Evolutionary conservation across 2,113 vertebrate genomes (phyloP), one percentile per base, ranked within the genome.

Genomic region (Eupsittula cactorum): DNA sequence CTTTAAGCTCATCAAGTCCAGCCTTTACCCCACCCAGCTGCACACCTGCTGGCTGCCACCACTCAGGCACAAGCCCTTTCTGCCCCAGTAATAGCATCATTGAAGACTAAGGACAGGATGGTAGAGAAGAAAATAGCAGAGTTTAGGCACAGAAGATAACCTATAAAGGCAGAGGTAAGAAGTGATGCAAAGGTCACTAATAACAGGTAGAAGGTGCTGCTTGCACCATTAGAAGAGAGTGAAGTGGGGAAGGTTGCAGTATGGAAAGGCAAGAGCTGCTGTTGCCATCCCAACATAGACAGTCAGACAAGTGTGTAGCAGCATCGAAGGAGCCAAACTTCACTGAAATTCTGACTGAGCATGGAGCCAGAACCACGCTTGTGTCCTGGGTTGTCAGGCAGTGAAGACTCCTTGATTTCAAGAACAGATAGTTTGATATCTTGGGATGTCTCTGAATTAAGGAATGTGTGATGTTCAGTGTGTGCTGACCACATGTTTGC

Each of bases 311-410:
- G 17, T 7, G 6, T 35, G 31, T 83, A 88, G n/a, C 31, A 83
- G 11, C 24, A n/a, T 4, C 2, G 0, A 53, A 71, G n/a, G 25
- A 68, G 29, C 2, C 74, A 84, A 63, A 78, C 0, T 3, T 10
- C 16, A 64, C 35, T 47, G 24, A 70, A 83, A 73, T 78, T 77
- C 67, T 81, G 14, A 68, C 16, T 35, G 35, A 71, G 25, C 23
- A 11, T 2, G 4, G 14, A 13, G 33, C 7, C 25, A 81, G 47
- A 70, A 87, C 0, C 47, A 24, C 23, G 17, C 24, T 81, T 60
- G 8, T 31, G 9, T 78, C 60, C 57, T 59, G 19, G 12, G 13
- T 11, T 73, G 15, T 49, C 37, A 62, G 53, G 50, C 90, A 65
- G 29, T 25, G 42, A 93, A 46, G 17, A 8, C 11, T 69, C 25